A percentile compares a stretch with the other conserved stretches of the same genome.
Conservation (phyloP, 2,113 vertebrate species). For the Lampris incognitus region DNA sequence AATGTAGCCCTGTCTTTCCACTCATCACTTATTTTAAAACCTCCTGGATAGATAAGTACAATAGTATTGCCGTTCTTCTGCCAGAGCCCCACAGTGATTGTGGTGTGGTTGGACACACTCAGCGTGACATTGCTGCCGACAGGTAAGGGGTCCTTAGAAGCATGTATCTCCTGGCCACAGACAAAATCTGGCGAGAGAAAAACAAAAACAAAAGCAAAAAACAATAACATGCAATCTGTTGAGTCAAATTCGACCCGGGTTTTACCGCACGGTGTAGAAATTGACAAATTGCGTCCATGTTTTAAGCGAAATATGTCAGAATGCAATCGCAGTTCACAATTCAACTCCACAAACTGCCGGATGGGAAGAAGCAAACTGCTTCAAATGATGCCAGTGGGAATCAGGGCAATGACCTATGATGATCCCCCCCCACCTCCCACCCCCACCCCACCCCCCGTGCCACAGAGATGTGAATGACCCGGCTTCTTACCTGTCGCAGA, state of each 20-base stretch:
- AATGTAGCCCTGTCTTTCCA: background rate
- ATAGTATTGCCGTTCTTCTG: background rate
- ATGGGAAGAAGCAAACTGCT: no score
- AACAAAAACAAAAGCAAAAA: background rate
- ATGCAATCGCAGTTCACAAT: background rate
- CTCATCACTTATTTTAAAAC: rapidly evolving
- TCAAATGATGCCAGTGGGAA: background rate
- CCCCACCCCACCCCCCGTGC: no score
- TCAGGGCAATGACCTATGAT: background rate
- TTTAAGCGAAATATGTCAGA: background rate
- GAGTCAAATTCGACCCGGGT: background rate
- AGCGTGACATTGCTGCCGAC: conserved; percentile 72
- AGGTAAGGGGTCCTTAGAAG: conserved; percentile 57
- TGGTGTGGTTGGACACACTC: background rate
- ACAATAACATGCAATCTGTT: background rate
- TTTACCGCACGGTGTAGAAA: background rate
- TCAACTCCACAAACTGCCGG: no score
- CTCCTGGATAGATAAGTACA: background rate
- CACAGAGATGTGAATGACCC: background rate
- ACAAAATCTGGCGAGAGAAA: conserved; percentile 48
- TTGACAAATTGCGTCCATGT: background rate
- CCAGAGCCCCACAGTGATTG: conserved; percentile 49
- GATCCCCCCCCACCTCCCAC: no score
- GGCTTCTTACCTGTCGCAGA: conserved; percentile 55
- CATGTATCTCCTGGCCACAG: conserved; percentile 13